Conservation (phyloP, 2,113 vertebrate species). For the Macroglossus sobrinus region DNA sequence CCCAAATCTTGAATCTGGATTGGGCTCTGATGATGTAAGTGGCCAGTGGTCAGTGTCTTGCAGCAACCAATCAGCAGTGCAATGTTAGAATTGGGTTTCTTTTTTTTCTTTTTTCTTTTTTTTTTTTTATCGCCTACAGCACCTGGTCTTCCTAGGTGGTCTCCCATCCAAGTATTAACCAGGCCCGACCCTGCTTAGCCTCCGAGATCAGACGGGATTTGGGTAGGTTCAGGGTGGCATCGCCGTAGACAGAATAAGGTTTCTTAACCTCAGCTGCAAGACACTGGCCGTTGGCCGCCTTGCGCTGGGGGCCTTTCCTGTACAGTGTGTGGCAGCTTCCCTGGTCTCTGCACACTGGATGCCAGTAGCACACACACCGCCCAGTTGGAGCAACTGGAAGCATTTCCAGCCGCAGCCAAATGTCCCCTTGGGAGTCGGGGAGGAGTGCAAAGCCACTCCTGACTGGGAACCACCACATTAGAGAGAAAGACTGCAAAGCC, state of each 20-base stretch:
- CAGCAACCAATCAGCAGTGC: fast-evolving
- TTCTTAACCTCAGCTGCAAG: too few species aligned
- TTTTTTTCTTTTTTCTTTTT: too few species aligned
- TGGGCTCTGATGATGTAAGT: not conserved
- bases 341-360: not conserved
- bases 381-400: not conserved
- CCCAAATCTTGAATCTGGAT: not conserved
- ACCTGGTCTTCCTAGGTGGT: too few species aligned
- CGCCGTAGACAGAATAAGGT: too few species aligned
- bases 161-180: too few species aligned
- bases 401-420: not conserved
- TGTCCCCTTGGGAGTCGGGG: not conserved
- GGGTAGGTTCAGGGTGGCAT: too few species aligned
- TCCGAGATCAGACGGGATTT: too few species aligned
- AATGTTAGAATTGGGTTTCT: too few species aligned
- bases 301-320: not conserved
- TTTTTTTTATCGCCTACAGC: too few species aligned
- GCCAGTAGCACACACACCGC: not conserved
- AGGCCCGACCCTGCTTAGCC: too few species aligned
- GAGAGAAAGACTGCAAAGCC: not conserved
- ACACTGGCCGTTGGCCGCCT: not conserved
- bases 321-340: not conserved
- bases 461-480: not conserved
- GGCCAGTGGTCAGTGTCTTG: not conserved
- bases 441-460: too few species aligned